Conservation (phyloP, 2,888 invertebrate species). For the Himalopsyche tibetana region DNA sequence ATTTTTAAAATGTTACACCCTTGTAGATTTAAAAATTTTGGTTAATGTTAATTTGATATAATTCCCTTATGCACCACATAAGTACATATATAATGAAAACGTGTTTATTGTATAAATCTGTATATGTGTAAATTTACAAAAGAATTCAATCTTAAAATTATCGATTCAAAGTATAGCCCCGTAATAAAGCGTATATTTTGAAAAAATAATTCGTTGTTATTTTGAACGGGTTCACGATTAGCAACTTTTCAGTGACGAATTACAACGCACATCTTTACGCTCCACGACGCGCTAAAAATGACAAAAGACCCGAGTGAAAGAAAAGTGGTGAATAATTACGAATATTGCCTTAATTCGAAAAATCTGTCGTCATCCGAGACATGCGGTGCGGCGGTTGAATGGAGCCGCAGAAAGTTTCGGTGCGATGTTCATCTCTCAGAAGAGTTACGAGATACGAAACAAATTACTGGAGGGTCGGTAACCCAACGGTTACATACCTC, state of each 20-base stretch:
- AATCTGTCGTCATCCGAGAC: constrained; percentile 33
- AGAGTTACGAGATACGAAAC: constrained; percentile 12
- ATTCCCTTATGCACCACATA: no score
- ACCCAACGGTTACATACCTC: background rate
- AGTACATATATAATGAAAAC: no score
- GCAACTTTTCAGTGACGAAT: background rate
- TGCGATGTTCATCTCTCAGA: background rate
- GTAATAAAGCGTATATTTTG: no score
- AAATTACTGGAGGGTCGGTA: constrained; percentile 1
- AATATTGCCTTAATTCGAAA: background rate
- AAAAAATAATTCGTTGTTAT: no score
- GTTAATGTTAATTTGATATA: no score
- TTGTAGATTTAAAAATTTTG: no score
- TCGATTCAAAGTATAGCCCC: no score
- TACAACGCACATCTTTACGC: background rate
- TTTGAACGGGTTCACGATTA: no score
- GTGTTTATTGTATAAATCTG: no score
- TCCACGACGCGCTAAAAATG: background rate
- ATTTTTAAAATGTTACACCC: no score
- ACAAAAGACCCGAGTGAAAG: background rate
- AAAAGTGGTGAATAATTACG: background rate
- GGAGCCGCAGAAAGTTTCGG: background rate
- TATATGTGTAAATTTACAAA: no score
- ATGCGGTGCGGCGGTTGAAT: background rate
- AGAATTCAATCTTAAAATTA: no score